Evolutionary conservation across 2,113 vertebrate genomes (phyloP), one percentile per base, ranked within the genome.

Genomic region (Ophthalmolycus amberensis): DNA sequence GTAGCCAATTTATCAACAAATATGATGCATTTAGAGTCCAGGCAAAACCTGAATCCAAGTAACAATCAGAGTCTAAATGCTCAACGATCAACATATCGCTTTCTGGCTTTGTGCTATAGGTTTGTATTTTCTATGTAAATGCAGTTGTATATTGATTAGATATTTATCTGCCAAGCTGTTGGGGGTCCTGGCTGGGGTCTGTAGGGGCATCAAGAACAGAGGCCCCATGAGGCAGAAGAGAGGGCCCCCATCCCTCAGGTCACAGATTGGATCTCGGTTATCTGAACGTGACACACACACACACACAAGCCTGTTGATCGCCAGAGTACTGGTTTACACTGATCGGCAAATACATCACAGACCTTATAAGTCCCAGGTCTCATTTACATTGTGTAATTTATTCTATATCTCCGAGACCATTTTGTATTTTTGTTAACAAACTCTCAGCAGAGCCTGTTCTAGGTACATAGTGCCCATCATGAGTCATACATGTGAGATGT

Each of bases 121-220:
- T 32, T 69, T 81, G 71, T 67, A 50, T 82, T 71, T 86, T 85
- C 74, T 34, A 92, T 94, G 90, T 88, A 89, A 93, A 92, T 88
- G 70, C 38, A 46, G 71, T 77, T 75, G 76, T 85, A 67, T 90
- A 90, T 91, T 92, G 94, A 94, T 93, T 90, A 89, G 91, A 91
- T 90, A 3, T 91, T 88, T 91, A 91, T 91, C 86, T 82, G 77
- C 75, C 91, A 93, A 92, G 90, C 90, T 92, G 90, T 89, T 92
- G 50, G 63, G 71, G 79, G 16, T 77, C 54, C 56, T 50, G 10
- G 71, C 14, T 59, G 40, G 72, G 65, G 74, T 81, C 79, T 87
- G 64, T 16, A 50, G 76, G 77, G 78, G 62, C 63, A 62, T 9
- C 68, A 48, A 71, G 71, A 66, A 34, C 68, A 50, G 34, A 69